These are phyloP conservation scores for Marasmarcha lunaedactyla DNA, from an alignment of 2,888 invertebrate genomes.

Conservation along the genomic window DNA sequence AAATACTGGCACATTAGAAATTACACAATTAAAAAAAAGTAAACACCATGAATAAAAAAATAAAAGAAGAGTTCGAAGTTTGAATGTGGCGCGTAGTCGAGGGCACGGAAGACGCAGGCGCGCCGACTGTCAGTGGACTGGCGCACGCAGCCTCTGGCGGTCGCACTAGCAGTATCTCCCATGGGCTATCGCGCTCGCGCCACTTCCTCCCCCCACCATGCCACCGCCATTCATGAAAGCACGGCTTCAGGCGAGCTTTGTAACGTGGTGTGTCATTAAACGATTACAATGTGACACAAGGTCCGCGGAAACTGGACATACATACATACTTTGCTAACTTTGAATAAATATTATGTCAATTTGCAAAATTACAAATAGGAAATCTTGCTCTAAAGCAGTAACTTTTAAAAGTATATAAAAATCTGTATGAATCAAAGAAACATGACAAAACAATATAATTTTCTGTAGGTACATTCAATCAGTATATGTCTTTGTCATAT, in stretches of 20 bases:
- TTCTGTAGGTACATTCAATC: no score
- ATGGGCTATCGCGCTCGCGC: slow-evolving; percentile 27
- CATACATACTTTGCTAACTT: no score
- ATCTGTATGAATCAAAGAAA: no score
- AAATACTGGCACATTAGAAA: slow-evolving; percentile 8
- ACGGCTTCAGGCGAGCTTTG: slow-evolving; percentile 15
- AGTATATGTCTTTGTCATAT: no score
- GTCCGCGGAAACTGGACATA: no score
- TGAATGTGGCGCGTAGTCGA: slow-evolving; percentile 41
- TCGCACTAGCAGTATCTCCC: slow-evolving; percentile 17
- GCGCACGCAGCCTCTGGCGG: slow-evolving; percentile 20
- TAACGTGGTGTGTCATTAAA: slow-evolving; percentile 2
- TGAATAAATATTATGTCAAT: no score
- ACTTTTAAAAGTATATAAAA: no score
- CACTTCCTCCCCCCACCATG: slow-evolving; percentile 41
- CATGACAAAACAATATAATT: no score
- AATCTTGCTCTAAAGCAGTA: no score
- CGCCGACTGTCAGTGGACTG: slow-evolving; percentile 34
- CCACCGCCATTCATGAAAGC: slow-evolving; percentile 57
- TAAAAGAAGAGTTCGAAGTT: slow-evolving; percentile 24
- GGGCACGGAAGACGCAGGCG: slow-evolving; percentile 25
- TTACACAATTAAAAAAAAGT: slow-evolving; percentile 4
- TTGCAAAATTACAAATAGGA: no score
- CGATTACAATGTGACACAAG: neutral
- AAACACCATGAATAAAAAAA: slow-evolving; percentile 14